A percentile compares a stretch with the other conserved stretches of the same genome.
Evolutionary conservation across 2,888 invertebrate genomes (phyloP).

Genomic region (Diloba caeruleocephala): DNA sequence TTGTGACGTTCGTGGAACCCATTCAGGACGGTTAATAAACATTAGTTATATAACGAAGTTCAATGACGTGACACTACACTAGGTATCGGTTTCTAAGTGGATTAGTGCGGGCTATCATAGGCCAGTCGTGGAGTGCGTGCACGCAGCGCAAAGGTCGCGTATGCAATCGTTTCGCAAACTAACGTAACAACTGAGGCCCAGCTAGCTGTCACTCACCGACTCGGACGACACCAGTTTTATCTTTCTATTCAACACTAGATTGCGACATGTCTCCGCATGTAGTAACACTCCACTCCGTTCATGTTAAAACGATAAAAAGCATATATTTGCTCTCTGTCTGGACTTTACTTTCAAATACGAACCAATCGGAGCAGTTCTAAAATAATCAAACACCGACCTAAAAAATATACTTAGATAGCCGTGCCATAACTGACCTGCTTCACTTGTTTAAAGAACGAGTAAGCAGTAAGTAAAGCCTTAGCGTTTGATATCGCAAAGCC

Average conservation of each 20-base stretch:
- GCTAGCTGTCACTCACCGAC: slow-evolving; percentile 62
- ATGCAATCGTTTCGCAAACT: slow-evolving; percentile 61
- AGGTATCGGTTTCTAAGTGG: slow-evolving; percentile 69
- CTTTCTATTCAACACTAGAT: slow-evolving; percentile 47
- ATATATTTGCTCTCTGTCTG: slow-evolving; percentile 13
- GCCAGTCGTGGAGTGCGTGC: slow-evolving; percentile 63
- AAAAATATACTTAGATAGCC: slow-evolving; percentile 27
- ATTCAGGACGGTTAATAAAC: slow-evolving; percentile 41
- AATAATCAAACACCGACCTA: slow-evolving; percentile 32
- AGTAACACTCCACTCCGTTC: background rate
- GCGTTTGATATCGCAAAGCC: slow-evolving; percentile 24
- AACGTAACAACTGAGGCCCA: slow-evolving; percentile 49
- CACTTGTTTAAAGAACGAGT: slow-evolving; percentile 40
- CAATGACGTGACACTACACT: slow-evolving; percentile 61
- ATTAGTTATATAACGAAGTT: slow-evolving; percentile 55
- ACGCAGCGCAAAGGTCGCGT: slow-evolving; percentile 72
- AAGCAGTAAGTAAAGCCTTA: slow-evolving; percentile 48
- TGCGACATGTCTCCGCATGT: slow-evolving; percentile 32
- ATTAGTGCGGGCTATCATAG: slow-evolving; percentile 76
- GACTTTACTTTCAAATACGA: slow-evolving; percentile 20
- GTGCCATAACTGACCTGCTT: slow-evolving; percentile 42
- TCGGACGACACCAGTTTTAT: slow-evolving; percentile 51
- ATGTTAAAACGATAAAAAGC: too few relatives aligned
- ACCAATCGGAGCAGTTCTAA: slow-evolving; percentile 33
- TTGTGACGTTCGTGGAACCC: slow-evolving; percentile 45